These are phyloP conservation scores for Elephas maximus DNA, from an alignment of 2,113 vertebrate species.

Conservation along the genomic window DNA sequence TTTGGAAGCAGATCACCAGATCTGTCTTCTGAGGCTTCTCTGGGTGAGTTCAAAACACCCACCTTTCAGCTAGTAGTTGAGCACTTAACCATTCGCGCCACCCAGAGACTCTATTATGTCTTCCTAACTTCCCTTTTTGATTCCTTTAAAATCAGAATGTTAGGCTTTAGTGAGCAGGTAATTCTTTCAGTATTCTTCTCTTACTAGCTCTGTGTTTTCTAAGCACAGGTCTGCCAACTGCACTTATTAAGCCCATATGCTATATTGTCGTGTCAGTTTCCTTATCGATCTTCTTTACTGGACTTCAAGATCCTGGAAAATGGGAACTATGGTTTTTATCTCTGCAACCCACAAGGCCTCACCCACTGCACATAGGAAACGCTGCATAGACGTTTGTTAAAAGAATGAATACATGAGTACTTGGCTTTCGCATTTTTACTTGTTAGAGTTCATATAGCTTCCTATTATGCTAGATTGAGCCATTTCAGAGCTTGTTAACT, in stretches of 20 bases:
- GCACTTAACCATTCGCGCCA: neutral
- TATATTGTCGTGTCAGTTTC: neutral
- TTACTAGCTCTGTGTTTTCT: neutral
- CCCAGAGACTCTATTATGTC: neutral
- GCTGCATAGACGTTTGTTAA: neutral
- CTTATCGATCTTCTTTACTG: neutral
- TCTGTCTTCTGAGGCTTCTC: neutral
- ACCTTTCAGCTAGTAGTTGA: neutral
- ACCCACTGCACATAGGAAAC: neutral
- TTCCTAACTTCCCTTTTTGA: neutral
- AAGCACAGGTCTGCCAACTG: neutral
- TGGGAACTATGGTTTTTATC: neutral
- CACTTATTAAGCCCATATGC: neutral
- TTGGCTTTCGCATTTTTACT: conserved; percentile 37
- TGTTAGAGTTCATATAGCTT: neutral
- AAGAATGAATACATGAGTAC: neutral
- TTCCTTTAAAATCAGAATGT: neutral
- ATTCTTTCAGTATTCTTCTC: neutral
- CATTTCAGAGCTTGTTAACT: neutral
- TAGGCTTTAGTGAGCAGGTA: neutral
- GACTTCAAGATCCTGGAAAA: neutral
- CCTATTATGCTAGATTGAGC: neutral
- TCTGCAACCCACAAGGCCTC: neutral
- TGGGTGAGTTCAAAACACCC: neutral
- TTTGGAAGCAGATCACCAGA: neutral